Evolutionary conservation across 1,140 invertebrate species (phyloP).

Genomic region (Sycophila sp.): DNA sequence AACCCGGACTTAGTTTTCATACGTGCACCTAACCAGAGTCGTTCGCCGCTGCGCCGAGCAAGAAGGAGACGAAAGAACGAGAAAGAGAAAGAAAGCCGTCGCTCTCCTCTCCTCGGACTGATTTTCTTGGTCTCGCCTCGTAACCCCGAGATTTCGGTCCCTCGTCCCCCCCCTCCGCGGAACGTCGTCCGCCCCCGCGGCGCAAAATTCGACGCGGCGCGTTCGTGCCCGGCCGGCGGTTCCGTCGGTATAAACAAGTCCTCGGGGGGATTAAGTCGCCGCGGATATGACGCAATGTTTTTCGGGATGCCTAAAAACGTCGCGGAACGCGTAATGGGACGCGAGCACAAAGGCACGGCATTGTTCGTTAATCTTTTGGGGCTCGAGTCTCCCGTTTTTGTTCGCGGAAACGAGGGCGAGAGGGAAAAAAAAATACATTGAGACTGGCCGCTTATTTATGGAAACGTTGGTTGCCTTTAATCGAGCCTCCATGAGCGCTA

Average conservation of each 20-base stretch:
- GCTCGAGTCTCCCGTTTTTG: not conserved
- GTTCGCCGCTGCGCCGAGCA: constrained; percentile 25
- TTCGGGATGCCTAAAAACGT: constrained; percentile 26
- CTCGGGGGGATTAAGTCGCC: constrained; percentile 13
- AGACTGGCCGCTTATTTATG: not conserved
- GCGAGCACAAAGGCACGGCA: constrained; percentile 2
- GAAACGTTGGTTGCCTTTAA: not conserved
- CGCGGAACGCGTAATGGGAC: not conserved
- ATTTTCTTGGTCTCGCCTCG: constrained; percentile 27
- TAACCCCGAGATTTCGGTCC: constrained; percentile 17
- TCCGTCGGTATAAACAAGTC: constrained; percentile 34
- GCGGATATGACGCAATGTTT: constrained; percentile 20
- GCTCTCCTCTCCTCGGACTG: constrained; percentile 10
- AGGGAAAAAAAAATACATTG: not conserved
- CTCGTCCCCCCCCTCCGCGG: too few species aligned
- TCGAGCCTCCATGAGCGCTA: not conserved
- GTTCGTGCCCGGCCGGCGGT: constrained; percentile 6
- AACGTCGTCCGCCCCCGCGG: not conserved
- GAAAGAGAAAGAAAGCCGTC: too few species aligned
- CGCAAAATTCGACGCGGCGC: not conserved
- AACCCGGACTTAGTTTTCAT: constrained; percentile 64
- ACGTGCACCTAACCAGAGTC: constrained; percentile 52
- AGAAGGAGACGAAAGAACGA: too few species aligned
- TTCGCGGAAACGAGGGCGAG: not conserved
- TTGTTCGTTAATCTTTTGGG: not conserved